Evolutionary conservation across 2,113 vertebrate species (phyloP).

Genomic region (Synchiropus splendidus): DNA sequence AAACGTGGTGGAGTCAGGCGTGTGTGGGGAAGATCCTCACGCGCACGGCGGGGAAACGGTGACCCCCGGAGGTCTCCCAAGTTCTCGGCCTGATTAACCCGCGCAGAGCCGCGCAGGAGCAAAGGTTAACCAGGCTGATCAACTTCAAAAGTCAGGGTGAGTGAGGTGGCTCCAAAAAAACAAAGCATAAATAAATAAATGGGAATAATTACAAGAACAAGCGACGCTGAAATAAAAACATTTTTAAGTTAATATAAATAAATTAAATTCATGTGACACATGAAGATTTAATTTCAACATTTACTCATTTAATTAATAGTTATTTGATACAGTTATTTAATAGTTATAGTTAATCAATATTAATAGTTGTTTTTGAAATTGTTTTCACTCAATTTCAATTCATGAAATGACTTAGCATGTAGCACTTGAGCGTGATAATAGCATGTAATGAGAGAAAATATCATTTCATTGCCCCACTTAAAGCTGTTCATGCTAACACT

Average conservation of each 20-base stretch:
- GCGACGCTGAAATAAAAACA: too few species aligned
- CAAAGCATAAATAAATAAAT: conserved; percentile 19
- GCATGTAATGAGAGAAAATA: neutral
- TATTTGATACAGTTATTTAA: too few species aligned
- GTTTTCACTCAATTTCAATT: too few species aligned
- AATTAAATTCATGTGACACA: neutral
- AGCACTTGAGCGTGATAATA: neutral
- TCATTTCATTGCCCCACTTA: too few species aligned
- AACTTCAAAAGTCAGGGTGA: conserved; percentile 64
- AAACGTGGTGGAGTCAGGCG: neutral
- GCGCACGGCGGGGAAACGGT: conserved; percentile 65
- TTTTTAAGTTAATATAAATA: too few species aligned
- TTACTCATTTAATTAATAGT: too few species aligned
- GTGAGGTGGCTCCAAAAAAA: conserved; percentile 33
- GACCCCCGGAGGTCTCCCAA: conserved; percentile 69
- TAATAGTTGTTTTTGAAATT: too few species aligned
- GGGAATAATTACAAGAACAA: neutral
- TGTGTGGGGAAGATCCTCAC: conserved; percentile 49
- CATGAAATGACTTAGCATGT: too few species aligned
- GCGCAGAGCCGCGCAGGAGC: conserved; percentile 63
- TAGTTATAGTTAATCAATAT: too few species aligned
- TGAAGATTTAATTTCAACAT: neutral
- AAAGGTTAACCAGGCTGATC: conserved; percentile 77
- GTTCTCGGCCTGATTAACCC: conserved; percentile 82
- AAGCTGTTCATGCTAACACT: too few species aligned